Evolutionary conservation across 2,888 invertebrate genomes (phyloP), one percentile per base, ranked within the genome.

Genomic region (Dexiosoma caninum): DNA sequence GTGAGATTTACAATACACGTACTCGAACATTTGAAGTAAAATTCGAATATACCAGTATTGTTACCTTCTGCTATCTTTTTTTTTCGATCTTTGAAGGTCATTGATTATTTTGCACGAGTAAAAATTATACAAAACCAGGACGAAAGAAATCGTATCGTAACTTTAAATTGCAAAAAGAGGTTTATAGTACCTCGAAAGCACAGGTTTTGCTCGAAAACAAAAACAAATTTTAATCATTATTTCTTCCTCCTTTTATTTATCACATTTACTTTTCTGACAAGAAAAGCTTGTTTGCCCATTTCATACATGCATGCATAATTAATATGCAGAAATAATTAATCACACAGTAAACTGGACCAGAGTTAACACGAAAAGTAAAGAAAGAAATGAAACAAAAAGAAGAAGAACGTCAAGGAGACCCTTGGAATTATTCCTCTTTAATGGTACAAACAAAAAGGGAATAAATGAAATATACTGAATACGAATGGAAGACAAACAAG

Each of bases 241-340:
- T 16, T 42, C 32, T n/a, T n/a, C n/a, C n/a, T n/a, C n/a, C n/a
- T 32, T 55, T 37, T 55, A 46, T 59, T 53, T 35, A 10, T 44
- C 10, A 23, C 55, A 27, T 62, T 69, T 62, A 19, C 49, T 59
- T 59, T 67, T 71, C n/a, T 69, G 62, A 72, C 72, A 69, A 71
- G 70, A 77, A 77, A 77, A 77, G 77, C 70, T 77, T 77, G 77
- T 77, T 64, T 77, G 81, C 59, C 62, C 81, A 72, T 49, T 77
- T 67, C 72, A 81, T 69, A 74, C 81, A 81, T 77, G 72, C 72
- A 81, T 69, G 69, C 81, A 81, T 77, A 81, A 81, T 81, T 81
- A 81, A 81, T 81, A 81, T 81, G 81, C 81, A 81, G 77, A 69
- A 81, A 62, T 69, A 77, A 81, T 81, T 81, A 81, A 81, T 81